Evolutionary conservation across 2,797 vertebrate species (phyloP), one percentile per base, ranked within the genome.

Genomic region (Holocentrus rufus): DNA sequence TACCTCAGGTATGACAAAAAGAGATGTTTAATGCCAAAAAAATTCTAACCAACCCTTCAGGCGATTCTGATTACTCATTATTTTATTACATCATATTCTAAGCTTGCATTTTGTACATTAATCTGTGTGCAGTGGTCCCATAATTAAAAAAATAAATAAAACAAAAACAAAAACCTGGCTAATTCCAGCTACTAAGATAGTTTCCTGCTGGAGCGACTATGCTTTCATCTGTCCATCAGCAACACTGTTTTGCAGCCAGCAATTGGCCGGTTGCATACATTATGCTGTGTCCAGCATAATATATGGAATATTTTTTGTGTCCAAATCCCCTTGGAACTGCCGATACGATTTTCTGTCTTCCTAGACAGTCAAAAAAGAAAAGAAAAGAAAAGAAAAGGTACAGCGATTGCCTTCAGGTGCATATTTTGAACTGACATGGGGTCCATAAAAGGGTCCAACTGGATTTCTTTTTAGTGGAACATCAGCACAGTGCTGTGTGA

Each of bases 191-290:
- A 52, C 1, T 7, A 14, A 69, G 61, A 69, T 80, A 69, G 65
- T 70, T 69, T 57, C 66, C 52, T 49, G 49, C 63, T 52, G 22
- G 61, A 62, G 57, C 17, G 69, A 79, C 74, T 52, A 17, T 59
- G 65, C 71, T 65, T 83, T 74, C 30, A 64, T 77, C 74, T 70
- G 63, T 74, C 71, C 62, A 76, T 72, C 65, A 80, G 72, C 49
- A 75, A 49, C 23, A 55, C 22, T 17, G 56, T 76, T 65, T 74
- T 69, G n/a, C 68, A 59, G 59, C 65, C 56, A 70, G 49, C 34
- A 59, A 62, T 55, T 72, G 55, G 23, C 36, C 50, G 23, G 25
- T 4, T 27, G 25, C 25, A 27, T 27, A 27, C 4, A 27, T 57
- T 25, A 44, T n/a, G 39, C 55, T 31, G 25, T 36, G 36, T 74